Percentiles rank a stretch among this genome's conserved stretches.
Conservation (phyloP, 2,888 invertebrate genomes). For the Drosophila ustulata region DNA sequence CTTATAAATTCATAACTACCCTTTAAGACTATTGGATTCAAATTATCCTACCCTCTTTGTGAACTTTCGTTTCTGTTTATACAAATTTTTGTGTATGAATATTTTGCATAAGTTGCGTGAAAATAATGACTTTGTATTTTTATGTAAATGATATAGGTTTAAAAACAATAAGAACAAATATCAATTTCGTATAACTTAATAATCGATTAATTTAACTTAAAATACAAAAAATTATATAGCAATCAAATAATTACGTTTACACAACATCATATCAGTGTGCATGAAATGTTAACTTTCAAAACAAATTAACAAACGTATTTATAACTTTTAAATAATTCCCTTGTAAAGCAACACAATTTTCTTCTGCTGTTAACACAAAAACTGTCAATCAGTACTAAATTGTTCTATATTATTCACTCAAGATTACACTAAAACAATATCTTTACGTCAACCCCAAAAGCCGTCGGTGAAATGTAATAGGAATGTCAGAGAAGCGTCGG, state of each 20-base stretch:
- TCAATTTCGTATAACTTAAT: no score
- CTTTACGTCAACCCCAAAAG: background rate
- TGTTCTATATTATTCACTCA: no score
- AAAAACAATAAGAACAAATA: no score
- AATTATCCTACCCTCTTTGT: background rate
- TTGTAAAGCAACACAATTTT: no score
- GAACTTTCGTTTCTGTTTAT: background rate
- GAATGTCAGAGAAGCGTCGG: constrained; percentile 34
- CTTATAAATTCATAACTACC: background rate
- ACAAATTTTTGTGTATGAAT: background rate
- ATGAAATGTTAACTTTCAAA: no score
- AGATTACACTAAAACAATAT: background rate
- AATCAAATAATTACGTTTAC: no score
- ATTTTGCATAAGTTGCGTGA: background rate
- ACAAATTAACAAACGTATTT: no score
- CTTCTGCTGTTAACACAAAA: background rate
- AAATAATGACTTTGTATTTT: background rate
- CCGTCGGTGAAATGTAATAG: constrained; percentile 13
- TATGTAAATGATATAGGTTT: no score
- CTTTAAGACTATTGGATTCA: background rate
- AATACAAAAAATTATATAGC: no score
- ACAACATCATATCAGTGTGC: no score
- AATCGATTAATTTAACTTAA: no score
- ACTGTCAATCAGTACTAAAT: background rate
- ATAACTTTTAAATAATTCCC: no score